Evolutionary conservation across 2,113 vertebrate genomes (phyloP).

Genomic region (Hoplias malabaricus): DNA sequence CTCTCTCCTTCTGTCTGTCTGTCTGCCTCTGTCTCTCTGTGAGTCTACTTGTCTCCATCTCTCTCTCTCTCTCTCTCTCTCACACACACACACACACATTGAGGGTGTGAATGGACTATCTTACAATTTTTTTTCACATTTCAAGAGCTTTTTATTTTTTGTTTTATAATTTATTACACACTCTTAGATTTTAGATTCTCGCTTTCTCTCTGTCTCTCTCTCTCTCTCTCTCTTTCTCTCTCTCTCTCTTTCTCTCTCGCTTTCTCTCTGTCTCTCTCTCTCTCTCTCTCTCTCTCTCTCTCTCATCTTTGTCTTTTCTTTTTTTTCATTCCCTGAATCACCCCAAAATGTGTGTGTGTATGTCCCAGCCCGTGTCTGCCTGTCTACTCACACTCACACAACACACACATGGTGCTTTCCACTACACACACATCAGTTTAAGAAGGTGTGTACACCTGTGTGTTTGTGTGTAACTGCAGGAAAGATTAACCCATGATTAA

Average conservation of each 20-base stretch:
- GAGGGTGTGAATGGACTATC: too few species aligned
- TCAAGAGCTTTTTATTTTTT: too few species aligned
- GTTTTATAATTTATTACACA: too few species aligned
- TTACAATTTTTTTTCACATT: too few species aligned
- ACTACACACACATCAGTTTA: neutral
- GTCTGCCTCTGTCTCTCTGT: too few species aligned
- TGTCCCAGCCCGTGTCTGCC: neutral
- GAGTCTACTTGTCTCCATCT: too few species aligned
- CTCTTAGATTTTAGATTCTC: slow-evolving; percentile 47
- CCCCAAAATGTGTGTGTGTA: too few species aligned
- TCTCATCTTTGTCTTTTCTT: neutral
- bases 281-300: slow-evolving; percentile 2
- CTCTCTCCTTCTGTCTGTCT: too few species aligned
- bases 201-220: slow-evolving; percentile 38
- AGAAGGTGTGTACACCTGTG: slow-evolving; percentile 22
- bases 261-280: slow-evolving; percentile 24
- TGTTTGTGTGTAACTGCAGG: too few species aligned
- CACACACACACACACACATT: too few species aligned
- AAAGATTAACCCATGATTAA: slow-evolving; percentile 25
- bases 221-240: slow-evolving; percentile 34
- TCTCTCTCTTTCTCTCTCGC: slow-evolving; percentile 22
- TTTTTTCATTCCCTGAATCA: too few species aligned
- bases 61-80: slow-evolving; percentile 59
- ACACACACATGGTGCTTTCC: neutral
- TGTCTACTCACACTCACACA: slow-evolving; percentile 61